A percentile compares a stretch with the other conserved stretches of the same genome.
Conservation (phyloP, 2,888 invertebrate species). For the Incurvaria masculella region DNA sequence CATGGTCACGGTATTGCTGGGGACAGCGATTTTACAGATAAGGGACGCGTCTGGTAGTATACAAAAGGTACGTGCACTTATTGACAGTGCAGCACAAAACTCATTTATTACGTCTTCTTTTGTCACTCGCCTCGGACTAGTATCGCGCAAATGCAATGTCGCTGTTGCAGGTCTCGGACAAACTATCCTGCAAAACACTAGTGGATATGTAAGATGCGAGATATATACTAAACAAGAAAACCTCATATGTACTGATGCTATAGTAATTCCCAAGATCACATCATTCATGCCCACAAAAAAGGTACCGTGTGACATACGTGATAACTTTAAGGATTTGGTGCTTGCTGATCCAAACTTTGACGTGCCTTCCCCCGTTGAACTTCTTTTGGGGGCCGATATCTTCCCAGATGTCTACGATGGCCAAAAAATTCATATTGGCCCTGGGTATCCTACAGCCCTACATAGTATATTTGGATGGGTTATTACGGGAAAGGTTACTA, state of each 20-base stretch:
- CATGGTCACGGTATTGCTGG: neutral
- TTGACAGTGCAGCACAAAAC: neutral
- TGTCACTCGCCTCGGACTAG: neutral
- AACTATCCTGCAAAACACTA: neutral
- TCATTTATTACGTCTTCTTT: neutral
- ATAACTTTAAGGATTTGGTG: neutral
- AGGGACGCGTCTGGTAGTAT: neutral
- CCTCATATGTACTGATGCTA: neutral
- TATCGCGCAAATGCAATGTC: neutral
- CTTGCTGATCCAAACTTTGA: neutral
- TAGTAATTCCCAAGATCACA: neutral
- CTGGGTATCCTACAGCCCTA: neutral
- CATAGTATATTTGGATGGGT: neutral
- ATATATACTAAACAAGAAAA: neutral
- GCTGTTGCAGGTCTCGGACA: neutral
- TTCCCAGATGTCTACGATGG: neutral
- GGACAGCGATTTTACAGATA: neutral
- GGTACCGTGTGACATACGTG: neutral
- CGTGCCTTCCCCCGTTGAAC: neutral
- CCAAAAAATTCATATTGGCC: neutral
- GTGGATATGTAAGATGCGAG: neutral
- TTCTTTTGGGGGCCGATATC: neutral
- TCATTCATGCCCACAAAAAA: neutral
- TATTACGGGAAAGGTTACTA: neutral
- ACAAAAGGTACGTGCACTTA: neutral